Conservation (phyloP, 1,140 invertebrate genomes). For the Agrypnia vestita region DNA sequence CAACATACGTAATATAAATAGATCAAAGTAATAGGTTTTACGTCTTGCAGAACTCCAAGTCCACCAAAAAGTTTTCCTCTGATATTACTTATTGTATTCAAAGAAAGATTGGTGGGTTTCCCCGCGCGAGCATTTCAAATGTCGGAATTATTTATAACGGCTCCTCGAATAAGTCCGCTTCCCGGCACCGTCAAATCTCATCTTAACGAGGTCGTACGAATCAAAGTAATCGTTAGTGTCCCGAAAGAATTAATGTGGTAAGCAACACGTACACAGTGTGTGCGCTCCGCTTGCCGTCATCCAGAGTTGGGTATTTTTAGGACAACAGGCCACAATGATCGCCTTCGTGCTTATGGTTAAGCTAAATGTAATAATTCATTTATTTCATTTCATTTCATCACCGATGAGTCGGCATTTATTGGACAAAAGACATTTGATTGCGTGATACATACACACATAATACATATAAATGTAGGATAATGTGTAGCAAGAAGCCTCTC, state of each 20-base stretch:
- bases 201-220: constrained; percentile 36
- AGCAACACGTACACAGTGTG: not conserved
- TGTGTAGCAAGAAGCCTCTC: no score
- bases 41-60: no score
- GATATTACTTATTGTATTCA: not conserved
- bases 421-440: no score
- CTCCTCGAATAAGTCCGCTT: constrained; percentile 1
- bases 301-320: not conserved
- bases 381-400: no score
- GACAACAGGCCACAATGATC: no score
- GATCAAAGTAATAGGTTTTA: not conserved
- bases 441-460: no score
- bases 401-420: no score
- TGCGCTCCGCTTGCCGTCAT: not conserved
- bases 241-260: not conserved
- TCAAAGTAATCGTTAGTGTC: constrained; percentile 31
- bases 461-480: no score
- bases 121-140: not conserved
- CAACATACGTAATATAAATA: no score
- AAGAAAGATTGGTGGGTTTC: not conserved
- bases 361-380: not conserved
- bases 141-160: not conserved
- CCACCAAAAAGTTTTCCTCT: not conserved
- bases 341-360: not conserved
- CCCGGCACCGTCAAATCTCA: constrained; percentile 7